Conservation (phyloP, 1,140 invertebrate species). For the Ptiloglossa arizonensis region DNA sequence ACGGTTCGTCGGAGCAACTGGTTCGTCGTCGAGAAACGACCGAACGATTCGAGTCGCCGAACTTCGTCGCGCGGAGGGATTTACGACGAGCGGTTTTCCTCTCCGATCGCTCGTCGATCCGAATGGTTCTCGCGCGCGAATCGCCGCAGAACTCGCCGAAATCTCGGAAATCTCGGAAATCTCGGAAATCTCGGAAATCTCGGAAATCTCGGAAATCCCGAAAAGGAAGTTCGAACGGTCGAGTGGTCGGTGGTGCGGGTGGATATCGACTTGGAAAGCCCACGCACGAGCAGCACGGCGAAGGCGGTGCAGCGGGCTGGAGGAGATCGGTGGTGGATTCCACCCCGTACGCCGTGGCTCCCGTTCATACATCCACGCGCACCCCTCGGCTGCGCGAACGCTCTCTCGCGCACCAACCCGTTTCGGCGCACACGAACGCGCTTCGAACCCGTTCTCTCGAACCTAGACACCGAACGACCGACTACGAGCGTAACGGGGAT, state of each 20-base stretch:
- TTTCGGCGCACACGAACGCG: conserved; percentile 32
- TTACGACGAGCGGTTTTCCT: not conserved
- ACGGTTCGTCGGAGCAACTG: conserved; percentile 1
- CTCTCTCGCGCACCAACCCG: conserved; percentile 24
- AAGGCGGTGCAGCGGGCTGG: conserved; percentile 16
- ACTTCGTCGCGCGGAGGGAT: conserved; percentile 11
- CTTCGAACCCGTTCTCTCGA: not conserved
- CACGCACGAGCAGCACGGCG: conserved; percentile 63
- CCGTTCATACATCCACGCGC: conserved; percentile 47
- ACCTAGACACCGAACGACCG: not conserved
- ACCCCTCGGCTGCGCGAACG: conserved; percentile 5
- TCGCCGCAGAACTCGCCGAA: too few species aligned
- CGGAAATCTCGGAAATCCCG: conserved; percentile 20
- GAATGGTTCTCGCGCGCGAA: too few species aligned
- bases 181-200: too few species aligned
- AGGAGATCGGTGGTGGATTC: conserved; percentile 40
- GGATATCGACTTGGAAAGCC: conserved; percentile 71
- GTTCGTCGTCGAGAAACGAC: not conserved
- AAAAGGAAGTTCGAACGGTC: conserved; percentile 37
- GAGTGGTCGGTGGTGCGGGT: conserved; percentile 52
- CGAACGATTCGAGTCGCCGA: not conserved
- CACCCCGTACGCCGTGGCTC: conserved; percentile 26
- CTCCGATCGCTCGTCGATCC: too few species aligned
- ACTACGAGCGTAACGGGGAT: conserved; percentile 18
- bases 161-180: too few species aligned